phyloP scores from a whole-genome alignment of 2,888 invertebrate genomes.

The Coremacera marginata region DNA sequence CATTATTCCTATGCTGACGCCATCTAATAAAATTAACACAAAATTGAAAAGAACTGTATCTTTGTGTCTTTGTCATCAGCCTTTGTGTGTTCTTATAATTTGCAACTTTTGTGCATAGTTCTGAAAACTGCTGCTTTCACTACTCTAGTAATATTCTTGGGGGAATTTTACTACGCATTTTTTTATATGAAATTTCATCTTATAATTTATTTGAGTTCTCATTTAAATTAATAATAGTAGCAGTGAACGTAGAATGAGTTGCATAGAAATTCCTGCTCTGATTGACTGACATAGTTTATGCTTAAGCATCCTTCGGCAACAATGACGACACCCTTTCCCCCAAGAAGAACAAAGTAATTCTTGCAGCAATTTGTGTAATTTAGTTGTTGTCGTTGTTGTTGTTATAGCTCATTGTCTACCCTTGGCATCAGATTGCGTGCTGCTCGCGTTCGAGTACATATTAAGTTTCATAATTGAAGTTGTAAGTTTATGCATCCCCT shows the following conservation, averaged over 20 bases:
- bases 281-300: not conserved
- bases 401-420: not conserved
- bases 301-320: not conserved
- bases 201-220: constrained; percentile 25
- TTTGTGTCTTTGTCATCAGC: too few species aligned
- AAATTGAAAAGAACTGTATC: too few species aligned
- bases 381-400: not conserved
- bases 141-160: not conserved
- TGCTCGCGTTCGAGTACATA: not conserved
- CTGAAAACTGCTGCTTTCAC: not conserved
- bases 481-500: constrained; percentile 17
- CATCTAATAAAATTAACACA: too few species aligned
- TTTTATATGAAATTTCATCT: constrained; percentile 13
- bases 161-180: not conserved
- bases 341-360: not conserved
- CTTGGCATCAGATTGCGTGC: not conserved
- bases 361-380: constrained; percentile 23
- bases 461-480: constrained; percentile 28
- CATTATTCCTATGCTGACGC: too few species aligned
- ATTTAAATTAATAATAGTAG: constrained; percentile 21
- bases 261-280: too few species aligned
- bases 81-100: not conserved
- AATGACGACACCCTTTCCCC: not conserved
- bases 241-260: not conserved
- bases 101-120: not conserved